These are phyloP conservation scores for Drosophila willistoni DNA, from an alignment of 1,140 invertebrate species.

Conservation along the genomic window DNA sequence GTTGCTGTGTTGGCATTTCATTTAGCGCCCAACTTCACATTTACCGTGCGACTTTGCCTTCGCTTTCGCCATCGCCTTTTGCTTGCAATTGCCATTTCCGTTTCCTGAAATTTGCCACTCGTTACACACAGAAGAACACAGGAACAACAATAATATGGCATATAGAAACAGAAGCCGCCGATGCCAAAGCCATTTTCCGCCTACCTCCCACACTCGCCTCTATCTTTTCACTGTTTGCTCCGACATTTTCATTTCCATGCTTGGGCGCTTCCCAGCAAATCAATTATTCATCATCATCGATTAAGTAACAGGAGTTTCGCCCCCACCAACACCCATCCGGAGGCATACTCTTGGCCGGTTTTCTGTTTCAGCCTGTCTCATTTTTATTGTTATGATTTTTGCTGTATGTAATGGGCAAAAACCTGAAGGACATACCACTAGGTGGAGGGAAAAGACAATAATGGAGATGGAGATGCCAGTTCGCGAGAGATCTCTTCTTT, in stretches of 20 bases:
- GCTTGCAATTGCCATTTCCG: slow-evolving; percentile 80
- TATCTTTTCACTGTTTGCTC: slow-evolving; percentile 10
- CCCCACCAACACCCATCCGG: neutral
- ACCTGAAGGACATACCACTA: slow-evolving; percentile 60
- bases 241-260: slow-evolving; percentile 80
- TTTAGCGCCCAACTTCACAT: slow-evolving; percentile 77
- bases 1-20: slow-evolving; percentile 79
- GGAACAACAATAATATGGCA: slow-evolving; percentile 25
- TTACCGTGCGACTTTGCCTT: slow-evolving; percentile 55
- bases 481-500: slow-evolving; percentile 46
- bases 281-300: slow-evolving; percentile 81
- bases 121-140: slow-evolving; percentile 64
- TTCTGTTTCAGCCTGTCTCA: slow-evolving; percentile 37
- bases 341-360: neutral
- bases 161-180: neutral
- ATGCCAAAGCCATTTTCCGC: neutral
- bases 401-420: slow-evolving; percentile 67
- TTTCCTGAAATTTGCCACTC: slow-evolving; percentile 81
- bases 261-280: slow-evolving; percentile 77
- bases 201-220: too few relatives aligned
- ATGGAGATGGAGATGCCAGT: slow-evolving; percentile 39
- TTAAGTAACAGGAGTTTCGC: slow-evolving; percentile 64
- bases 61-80: slow-evolving; percentile 42
- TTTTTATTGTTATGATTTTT: slow-evolving; percentile 81
- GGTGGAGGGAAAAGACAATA: neutral